phyloP scores from a whole-genome alignment of 2,888 invertebrate species.

The Beris morrisii region DNA sequence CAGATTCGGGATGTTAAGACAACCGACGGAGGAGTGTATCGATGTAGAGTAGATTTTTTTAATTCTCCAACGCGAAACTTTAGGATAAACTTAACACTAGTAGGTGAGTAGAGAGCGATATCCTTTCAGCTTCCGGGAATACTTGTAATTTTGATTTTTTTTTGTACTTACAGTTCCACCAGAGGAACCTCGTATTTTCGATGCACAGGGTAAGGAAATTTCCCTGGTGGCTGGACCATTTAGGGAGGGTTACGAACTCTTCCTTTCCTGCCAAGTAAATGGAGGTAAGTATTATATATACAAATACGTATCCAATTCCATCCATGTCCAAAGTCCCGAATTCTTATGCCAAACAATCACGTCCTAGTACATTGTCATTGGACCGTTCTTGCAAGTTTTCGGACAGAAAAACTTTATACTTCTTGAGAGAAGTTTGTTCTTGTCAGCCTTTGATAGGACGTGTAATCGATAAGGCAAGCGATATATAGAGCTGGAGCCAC shows the following conservation, averaged over 20 bases:
- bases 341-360: constrained; percentile 2
- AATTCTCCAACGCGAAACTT: constrained; percentile 88
- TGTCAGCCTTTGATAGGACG: no score
- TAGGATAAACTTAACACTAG: constrained; percentile 80
- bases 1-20: constrained; percentile 71
- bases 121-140: no score
- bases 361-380: background rate
- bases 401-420: no score
- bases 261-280: constrained; percentile 80
- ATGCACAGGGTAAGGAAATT: constrained; percentile 80
- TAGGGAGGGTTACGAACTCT: constrained; percentile 80
- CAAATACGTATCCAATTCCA: constrained; percentile 9
- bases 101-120: constrained; percentile 66
- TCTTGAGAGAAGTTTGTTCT: no score
- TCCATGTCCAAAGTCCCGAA: background rate
- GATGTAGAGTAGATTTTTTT: constrained; percentile 86
- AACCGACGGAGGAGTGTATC: constrained; percentile 80
- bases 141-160: background rate
- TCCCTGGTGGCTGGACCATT: constrained; percentile 79
- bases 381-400: no score
- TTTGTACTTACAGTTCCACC: constrained; percentile 67
- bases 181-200: constrained; percentile 77
- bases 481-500: no score
- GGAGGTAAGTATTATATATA: constrained; percentile 67
- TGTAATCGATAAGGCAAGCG: no score